Percentiles rank a stretch among this genome's conserved stretches.
phyloP scores from a whole-genome alignment of 92 coral and sea anemone genomes.

The Actinernus sp. region DNA sequence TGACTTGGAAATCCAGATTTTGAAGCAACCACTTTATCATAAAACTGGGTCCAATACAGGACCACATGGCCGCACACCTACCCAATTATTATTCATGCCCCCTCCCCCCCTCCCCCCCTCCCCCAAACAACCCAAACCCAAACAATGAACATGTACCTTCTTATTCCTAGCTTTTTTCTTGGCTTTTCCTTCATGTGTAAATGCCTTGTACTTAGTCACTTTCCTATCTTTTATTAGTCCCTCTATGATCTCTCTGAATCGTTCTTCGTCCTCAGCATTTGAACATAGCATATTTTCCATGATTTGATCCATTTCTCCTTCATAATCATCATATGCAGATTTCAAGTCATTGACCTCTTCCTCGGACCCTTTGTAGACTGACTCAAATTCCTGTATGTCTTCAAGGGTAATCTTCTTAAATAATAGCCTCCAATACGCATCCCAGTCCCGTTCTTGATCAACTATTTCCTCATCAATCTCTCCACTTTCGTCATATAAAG shows the following conservation, averaged over 20 bases:
- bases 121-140: background rate
- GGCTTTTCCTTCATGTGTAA: conserved; percentile 60
- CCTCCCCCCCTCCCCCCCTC: background rate
- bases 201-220: conserved; percentile 81
- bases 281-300: conserved; percentile 93
- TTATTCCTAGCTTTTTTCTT: conserved; percentile 77
- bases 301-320: conserved; percentile 91
- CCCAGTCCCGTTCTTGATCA: conserved; percentile 95
- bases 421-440: conserved; percentile 89
- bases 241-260: conserved; percentile 79
- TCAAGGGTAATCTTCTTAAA: conserved; percentile 89
- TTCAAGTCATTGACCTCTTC: conserved; percentile 87
- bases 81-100: no score
- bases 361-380: conserved; percentile 86
- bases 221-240: conserved; percentile 64
- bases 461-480: conserved; percentile 95
- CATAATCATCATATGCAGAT: conserved; percentile 85
- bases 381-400: conserved; percentile 89
- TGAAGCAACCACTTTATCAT: no score
- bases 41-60: no score
- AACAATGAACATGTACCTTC: conserved; percentile 52
- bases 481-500: conserved; percentile 92
- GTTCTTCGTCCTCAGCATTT: conserved; percentile 75
- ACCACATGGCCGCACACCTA: no score
- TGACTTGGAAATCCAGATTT: no score